Conservation (phyloP, 2,888 invertebrate species). For the Patella ulyssiponensis region DNA sequence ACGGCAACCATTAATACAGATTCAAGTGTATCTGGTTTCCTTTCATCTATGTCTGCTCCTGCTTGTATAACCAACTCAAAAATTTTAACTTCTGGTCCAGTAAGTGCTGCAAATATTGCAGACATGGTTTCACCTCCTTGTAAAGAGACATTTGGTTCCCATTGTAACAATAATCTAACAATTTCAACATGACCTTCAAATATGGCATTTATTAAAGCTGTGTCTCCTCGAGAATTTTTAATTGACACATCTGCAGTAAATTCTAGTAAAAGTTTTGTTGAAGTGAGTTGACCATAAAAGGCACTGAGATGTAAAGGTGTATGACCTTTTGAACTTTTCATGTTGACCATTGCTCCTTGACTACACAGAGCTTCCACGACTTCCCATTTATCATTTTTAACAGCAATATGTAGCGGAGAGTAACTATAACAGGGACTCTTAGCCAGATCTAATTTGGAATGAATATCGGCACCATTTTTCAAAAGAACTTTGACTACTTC, state of each 20-base stretch:
- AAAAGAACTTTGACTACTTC: constrained; percentile 37
- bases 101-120: constrained; percentile 38
- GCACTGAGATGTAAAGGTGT: constrained; percentile 17
- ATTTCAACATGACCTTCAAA: constrained; percentile 22
- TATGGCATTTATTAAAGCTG: neutral
- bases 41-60: constrained; percentile 39
- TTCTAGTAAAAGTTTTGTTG: neutral
- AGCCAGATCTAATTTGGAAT: constrained; percentile 41
- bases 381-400: constrained; percentile 38
- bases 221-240: neutral
- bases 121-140: neutral
- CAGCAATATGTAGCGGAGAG: constrained; percentile 47
- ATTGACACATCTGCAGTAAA: constrained; percentile 3
- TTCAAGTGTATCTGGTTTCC: constrained; percentile 18
- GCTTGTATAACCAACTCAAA: constrained; percentile 41
- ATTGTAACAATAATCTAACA: constrained; percentile 34
- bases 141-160: constrained; percentile 10
- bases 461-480: constrained; percentile 38
- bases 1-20: constrained; percentile 25
- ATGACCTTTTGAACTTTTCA: neutral
- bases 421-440: constrained; percentile 33
- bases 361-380: constrained; percentile 37
- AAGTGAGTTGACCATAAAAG: neutral
- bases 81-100: constrained; percentile 40
- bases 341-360: constrained; percentile 18